Evolutionary conservation across 2,797 vertebrate genomes (phyloP).

Genomic region (Rhinophrynus dorsalis): DNA sequence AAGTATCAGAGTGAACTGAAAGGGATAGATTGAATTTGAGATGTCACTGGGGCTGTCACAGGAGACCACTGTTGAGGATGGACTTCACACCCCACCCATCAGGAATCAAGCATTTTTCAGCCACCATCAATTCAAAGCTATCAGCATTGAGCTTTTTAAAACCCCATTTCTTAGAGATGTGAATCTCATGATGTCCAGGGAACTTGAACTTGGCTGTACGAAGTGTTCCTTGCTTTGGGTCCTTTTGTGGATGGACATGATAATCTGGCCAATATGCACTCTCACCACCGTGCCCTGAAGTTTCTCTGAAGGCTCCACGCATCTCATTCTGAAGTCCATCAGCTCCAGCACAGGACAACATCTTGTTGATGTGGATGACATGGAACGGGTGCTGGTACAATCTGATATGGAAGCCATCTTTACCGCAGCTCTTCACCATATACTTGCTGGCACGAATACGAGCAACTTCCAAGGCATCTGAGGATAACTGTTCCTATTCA

Average conservation of each 20-base stretch:
- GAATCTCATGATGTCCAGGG: slow-evolving; percentile 90
- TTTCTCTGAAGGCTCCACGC: slow-evolving; percentile 89
- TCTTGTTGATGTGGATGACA: slow-evolving; percentile 94
- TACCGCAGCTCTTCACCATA: slow-evolving; percentile 95
- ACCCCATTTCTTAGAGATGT: slow-evolving; percentile 94
- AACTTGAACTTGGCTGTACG: slow-evolving; percentile 95
- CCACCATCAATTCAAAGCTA: slow-evolving; percentile 86
- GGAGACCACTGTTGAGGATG: slow-evolving; percentile 81
- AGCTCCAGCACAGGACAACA: slow-evolving; percentile 91
- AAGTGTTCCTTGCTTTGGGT: slow-evolving; percentile 89
- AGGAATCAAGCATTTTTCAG: slow-evolving; percentile 83
- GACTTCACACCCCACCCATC: slow-evolving; percentile 92
- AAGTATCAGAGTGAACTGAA: too few relatives aligned
- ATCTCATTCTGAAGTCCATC: slow-evolving; percentile 93
- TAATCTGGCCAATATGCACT: slow-evolving; percentile 88
- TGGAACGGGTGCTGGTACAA: slow-evolving; percentile 91
- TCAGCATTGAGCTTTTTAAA: slow-evolving; percentile 89
- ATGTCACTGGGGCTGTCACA: too few relatives aligned
- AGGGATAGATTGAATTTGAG: too few relatives aligned
- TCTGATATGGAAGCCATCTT: slow-evolving; percentile 92
- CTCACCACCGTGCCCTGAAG: slow-evolving; percentile 89
- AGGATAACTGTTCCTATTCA: slow-evolving; percentile 90
- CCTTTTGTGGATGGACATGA: slow-evolving; percentile 93
- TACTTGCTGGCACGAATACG: slow-evolving; percentile 90
- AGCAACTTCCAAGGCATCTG: slow-evolving; percentile 58